Evolutionary conservation across 2,888 invertebrate species (phyloP).

Genomic region (Phalangium opilio): DNA sequence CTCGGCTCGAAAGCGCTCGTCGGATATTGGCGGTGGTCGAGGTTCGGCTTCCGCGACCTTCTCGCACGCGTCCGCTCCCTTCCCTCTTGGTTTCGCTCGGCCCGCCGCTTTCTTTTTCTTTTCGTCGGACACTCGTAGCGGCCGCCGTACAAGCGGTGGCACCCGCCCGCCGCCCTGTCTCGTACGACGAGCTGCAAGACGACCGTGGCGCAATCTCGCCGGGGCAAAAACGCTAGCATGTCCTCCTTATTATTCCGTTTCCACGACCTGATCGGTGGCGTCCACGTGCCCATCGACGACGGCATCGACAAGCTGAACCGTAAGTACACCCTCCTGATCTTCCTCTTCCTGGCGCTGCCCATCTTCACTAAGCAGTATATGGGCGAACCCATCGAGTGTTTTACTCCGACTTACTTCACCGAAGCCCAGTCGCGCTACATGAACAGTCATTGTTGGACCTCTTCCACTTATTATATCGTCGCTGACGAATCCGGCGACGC

Average conservation of each 20-base stretch:
- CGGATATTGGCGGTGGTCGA: too few relatives aligned
- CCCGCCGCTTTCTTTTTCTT: too few relatives aligned
- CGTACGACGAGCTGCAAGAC: too few relatives aligned
- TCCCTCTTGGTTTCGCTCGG: too few relatives aligned
- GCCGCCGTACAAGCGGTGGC: too few relatives aligned
- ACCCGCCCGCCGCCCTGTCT: too few relatives aligned
- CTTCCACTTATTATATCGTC: slow-evolving; percentile 29
- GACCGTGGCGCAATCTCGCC: too few relatives aligned
- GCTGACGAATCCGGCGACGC: slow-evolving; percentile 15
- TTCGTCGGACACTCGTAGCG: too few relatives aligned
- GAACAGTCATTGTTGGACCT: slow-evolving; percentile 30
- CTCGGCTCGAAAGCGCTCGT: too few relatives aligned
- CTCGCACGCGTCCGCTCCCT: too few relatives aligned
- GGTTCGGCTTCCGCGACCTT: too few relatives aligned
- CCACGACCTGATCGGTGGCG: slow-evolving; percentile 27
- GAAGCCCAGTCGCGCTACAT: slow-evolving; percentile 28
- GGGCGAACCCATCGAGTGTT: slow-evolving; percentile 36
- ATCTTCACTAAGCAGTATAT: slow-evolving; percentile 36
- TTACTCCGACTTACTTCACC: slow-evolving; percentile 29
- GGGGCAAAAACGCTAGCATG: too few relatives aligned
- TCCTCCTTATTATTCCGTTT: slow-evolving; percentile 23
- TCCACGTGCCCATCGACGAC: slow-evolving; percentile 31
- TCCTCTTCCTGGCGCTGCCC: slow-evolving; percentile 31
- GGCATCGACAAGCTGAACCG: slow-evolving; percentile 34
- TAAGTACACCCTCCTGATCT: slow-evolving; percentile 32